Evolutionary conservation across 2,888 invertebrate species (phyloP), one percentile per base, ranked within the genome.

Genomic region (Idaea dimidiata): DNA sequence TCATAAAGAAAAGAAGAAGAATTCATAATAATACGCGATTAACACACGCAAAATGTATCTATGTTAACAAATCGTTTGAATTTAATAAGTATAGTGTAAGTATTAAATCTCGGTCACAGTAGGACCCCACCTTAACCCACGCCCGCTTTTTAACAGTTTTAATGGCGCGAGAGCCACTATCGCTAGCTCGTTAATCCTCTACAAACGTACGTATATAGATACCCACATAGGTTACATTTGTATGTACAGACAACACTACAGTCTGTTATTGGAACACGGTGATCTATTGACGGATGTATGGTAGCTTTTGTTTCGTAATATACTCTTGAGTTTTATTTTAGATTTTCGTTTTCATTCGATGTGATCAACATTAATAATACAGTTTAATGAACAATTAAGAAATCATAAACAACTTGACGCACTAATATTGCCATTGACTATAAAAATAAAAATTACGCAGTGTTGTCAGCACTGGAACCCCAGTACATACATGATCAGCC

Each of bases 71-170:
- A 32, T 32, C 10, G 4, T 16, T 16, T 8, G 53, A 14, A 14
- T 54, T 54, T 14, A 54, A 54, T 54, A 54, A 54, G 16, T 54
- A 16, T 54, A n/a, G 16, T 16, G 6, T 0, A 14, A 14, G 16
- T 1, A 6, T 31, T 60, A 17, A 17, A n/a, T 16, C 53, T 58
- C 72, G 76, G 75, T 61, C 17, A 7, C 16, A 72, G 55, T 70
- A 54, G 2, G 59, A 14, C 78, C 73, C 8, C 66, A 10, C 72
- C 59, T 32, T 59, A 17, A 63, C 66, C 58, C 73, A 74, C 71
- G 76, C 66, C 79, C 77, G 81, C 82, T 84, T 84, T 86, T 85
- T 84, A 86, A 84, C 84, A 84, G 76, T 84, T 84, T 83, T 83
- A 86, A 86, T 86, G 84, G 84, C 68, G 82, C 78, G 81, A 81